These are phyloP conservation scores for Acanthiza pusilla DNA, from an alignment of 2,797 vertebrate genomes.

Conservation along the genomic window DNA sequence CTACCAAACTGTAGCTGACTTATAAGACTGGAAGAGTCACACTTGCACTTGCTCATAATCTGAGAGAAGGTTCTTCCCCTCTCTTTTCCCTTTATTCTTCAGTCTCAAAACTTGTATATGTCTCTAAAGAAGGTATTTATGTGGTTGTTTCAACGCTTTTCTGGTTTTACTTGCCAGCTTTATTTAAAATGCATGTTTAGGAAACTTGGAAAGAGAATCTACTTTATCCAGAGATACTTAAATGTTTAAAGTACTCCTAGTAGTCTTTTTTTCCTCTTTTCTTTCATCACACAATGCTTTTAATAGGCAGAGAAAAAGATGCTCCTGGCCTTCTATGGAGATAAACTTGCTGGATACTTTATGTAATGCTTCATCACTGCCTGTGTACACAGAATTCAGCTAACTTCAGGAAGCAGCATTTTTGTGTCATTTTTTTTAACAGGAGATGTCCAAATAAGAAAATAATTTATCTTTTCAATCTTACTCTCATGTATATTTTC, in stretches of 20 bases:
- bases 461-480: slow-evolving; percentile 43
- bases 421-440: slow-evolving; percentile 47
- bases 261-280: not conserved
- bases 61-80: not conserved
- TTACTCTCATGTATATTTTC: slow-evolving; percentile 39
- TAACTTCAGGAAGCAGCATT: not conserved
- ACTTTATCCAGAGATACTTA: not conserved
- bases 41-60: not conserved
- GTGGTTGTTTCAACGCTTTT: not conserved
- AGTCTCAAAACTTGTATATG: not conserved
- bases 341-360: not conserved
- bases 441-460: slow-evolving; percentile 27
- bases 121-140: not conserved
- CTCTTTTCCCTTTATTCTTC: not conserved
- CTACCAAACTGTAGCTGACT: not conserved
- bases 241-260: not conserved
- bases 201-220: not conserved
- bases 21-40: not conserved
- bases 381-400: not conserved
- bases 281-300: not conserved
- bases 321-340: not conserved
- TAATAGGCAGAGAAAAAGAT: no score
- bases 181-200: not conserved
- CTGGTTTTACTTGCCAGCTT: not conserved
- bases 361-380: not conserved